Evolutionary conservation across 2,888 invertebrate genomes (phyloP).

Genomic region (Melinaea menophilus): DNA sequence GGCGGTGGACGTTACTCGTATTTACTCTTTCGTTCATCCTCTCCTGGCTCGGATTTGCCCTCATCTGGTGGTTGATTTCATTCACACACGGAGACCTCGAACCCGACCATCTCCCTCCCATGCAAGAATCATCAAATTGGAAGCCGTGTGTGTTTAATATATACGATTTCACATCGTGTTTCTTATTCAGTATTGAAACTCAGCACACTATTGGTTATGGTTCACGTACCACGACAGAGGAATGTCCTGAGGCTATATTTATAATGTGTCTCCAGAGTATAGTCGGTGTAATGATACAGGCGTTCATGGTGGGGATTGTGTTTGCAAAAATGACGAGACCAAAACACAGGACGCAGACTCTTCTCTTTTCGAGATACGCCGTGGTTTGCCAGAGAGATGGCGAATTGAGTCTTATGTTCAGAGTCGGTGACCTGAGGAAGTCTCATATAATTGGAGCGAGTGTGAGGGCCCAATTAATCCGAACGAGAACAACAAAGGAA

Average conservation of each 20-base stretch:
- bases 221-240: slow-evolving; percentile 85
- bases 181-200: slow-evolving; percentile 94
- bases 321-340: slow-evolving; percentile 96
- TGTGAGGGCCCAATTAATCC: slow-evolving; percentile 89
- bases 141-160: slow-evolving; percentile 90
- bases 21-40: slow-evolving; percentile 91
- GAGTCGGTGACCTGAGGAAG: slow-evolving; percentile 93
- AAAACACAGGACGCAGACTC: slow-evolving; percentile 92
- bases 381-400: slow-evolving; percentile 92
- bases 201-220: slow-evolving; percentile 96
- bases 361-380: slow-evolving; percentile 90
- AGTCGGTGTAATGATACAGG: slow-evolving; percentile 88
- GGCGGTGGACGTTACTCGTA: slow-evolving; percentile 93
- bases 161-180: slow-evolving; percentile 89
- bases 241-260: slow-evolving; percentile 93
- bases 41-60: slow-evolving; percentile 91
- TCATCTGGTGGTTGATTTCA: slow-evolving; percentile 92
- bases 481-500: slow-evolving; percentile 89
- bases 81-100: slow-evolving; percentile 91
- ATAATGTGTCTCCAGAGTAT: slow-evolving; percentile 93
- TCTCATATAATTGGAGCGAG: slow-evolving; percentile 94
- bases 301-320: slow-evolving; percentile 88
- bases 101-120: slow-evolving; percentile 73
- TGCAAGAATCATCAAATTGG: slow-evolving; percentile 78
- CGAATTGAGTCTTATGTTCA: slow-evolving; percentile 88